These are phyloP conservation scores for Spilarctia lutea DNA, from an alignment of 2,888 invertebrate genomes.

Conservation along the genomic window DNA sequence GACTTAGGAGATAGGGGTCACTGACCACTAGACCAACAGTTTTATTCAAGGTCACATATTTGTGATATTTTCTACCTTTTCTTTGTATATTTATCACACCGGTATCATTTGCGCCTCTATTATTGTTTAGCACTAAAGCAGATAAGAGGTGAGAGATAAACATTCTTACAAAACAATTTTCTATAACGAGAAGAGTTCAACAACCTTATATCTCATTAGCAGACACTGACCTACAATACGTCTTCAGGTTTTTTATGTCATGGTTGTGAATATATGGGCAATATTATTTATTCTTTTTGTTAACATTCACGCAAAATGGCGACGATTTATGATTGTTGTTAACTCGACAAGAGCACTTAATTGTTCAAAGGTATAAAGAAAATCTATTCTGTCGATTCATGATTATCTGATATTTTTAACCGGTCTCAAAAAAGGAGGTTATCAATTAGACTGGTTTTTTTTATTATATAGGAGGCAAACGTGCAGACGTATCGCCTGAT, in stretches of 20 bases:
- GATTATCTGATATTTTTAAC: no score
- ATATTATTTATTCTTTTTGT: background rate
- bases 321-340: no score
- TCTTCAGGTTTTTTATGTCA: background rate
- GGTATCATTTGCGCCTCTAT: background rate
- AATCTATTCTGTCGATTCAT: no score
- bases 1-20: background rate
- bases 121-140: background rate
- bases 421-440: no score
- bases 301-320: background rate
- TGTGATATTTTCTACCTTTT: background rate
- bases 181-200: constrained; percentile 15
- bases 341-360: no score
- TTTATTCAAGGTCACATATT: background rate
- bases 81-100: background rate
- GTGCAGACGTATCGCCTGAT: no score
- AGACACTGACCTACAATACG: background rate
- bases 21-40: background rate
- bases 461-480: no score
- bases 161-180: constrained; percentile 19
- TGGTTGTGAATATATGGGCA: background rate
- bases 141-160: constrained; percentile 32
- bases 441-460: no score
- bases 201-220: constrained; percentile 22
- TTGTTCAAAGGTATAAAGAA: no score